phyloP scores from a whole-genome alignment of 1,140 invertebrate species.

The Cryptotermes secundus region DNA sequence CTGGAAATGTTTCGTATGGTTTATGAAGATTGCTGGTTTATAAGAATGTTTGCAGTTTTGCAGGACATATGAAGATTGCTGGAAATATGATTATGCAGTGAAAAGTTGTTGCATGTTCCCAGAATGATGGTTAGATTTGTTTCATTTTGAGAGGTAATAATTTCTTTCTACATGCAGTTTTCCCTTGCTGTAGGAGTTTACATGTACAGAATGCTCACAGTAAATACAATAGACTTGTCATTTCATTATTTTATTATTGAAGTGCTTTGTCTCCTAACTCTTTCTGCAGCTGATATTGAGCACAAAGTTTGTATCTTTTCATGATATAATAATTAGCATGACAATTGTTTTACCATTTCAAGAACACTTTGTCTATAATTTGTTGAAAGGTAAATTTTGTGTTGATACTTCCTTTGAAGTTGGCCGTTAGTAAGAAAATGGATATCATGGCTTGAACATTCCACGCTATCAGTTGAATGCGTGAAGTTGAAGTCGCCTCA shows the following conservation, averaged over 20 bases:
- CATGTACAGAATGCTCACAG: no score
- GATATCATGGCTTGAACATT: no score
- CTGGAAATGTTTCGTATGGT: not conserved
- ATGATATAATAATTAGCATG: not conserved
- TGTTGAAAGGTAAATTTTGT: not conserved
- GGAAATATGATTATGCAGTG: not conserved
- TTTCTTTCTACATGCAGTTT: no score
- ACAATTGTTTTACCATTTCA: not conserved
- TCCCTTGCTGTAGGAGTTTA: no score
- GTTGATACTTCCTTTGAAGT: not conserved
- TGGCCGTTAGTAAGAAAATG: not conserved
- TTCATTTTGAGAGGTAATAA: no score
- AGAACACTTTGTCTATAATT: not conserved
- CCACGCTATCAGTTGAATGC: not conserved
- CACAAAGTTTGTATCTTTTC: not conserved
- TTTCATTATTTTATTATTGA: no score
- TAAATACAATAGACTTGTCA: no score
- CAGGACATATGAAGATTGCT: no score
- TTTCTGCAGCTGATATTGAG: no score
- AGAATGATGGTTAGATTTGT: not conserved
- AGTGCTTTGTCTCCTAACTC: no score
- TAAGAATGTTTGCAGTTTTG: not conserved
- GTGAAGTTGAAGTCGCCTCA: not conserved
- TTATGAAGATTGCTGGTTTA: not conserved
- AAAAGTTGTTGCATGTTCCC: not conserved